Percentiles rank a stretch among this genome's conserved stretches.
Conservation (phyloP, 1,140 invertebrate genomes). For the Mylabris phalerata region DNA sequence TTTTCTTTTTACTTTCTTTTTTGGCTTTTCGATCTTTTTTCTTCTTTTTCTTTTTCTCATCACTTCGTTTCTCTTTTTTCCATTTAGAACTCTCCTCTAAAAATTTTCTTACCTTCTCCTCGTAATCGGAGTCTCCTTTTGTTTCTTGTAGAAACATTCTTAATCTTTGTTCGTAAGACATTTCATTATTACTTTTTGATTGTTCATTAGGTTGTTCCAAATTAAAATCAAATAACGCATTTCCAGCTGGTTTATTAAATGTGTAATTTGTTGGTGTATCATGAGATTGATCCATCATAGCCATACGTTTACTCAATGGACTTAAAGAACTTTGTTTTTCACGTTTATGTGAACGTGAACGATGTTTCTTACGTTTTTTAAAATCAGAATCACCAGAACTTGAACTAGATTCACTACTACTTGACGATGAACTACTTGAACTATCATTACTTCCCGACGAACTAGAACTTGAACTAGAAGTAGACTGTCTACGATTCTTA, state of each 20-base stretch:
- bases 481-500: slow-evolving; percentile 59
- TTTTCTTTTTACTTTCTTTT: slow-evolving; percentile 57
- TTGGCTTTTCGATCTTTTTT: slow-evolving; percentile 62
- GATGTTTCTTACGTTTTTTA: slow-evolving; percentile 55
- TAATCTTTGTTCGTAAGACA: slow-evolving; percentile 63
- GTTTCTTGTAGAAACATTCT: slow-evolving; percentile 69
- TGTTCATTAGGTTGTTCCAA: slow-evolving; percentile 36
- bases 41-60: slow-evolving; percentile 62
- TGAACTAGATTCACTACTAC: slow-evolving; percentile 51
- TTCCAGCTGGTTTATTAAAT: slow-evolving; percentile 46
- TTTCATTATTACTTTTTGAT: slow-evolving; percentile 45
- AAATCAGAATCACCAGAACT: slow-evolving; percentile 54
- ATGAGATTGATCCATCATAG: slow-evolving; percentile 50
- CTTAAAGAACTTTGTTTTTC: slow-evolving; percentile 68
- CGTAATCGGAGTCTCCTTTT: slow-evolving; percentile 75
- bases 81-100: slow-evolving; percentile 72
- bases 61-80: slow-evolving; percentile 65
- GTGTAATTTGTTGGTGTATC: slow-evolving; percentile 51
- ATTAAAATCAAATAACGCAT: slow-evolving; percentile 34
- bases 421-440: slow-evolving; percentile 47
- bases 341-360: slow-evolving; percentile 48
- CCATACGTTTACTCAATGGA: slow-evolving; percentile 73
- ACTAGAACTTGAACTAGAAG: slow-evolving; percentile 49
- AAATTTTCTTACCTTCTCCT: slow-evolving; percentile 76
- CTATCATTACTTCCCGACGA: slow-evolving; percentile 53